Percentiles rank a stretch among this genome's conserved stretches.
These are phyloP conservation scores for Orcinus orca DNA, from an alignment of 2,113 vertebrate species.

Conservation along the genomic window DNA sequence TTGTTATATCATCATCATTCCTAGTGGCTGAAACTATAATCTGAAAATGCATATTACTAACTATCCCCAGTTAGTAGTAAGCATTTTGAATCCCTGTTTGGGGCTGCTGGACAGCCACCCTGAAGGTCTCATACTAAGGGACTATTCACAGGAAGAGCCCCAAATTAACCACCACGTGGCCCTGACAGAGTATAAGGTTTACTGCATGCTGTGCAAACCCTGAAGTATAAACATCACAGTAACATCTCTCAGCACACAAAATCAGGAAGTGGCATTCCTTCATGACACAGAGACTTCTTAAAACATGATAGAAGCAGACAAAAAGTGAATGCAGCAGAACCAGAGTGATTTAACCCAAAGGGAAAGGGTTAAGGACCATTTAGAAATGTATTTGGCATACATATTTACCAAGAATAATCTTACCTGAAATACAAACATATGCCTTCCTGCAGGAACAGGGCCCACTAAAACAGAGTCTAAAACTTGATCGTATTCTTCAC, in stretches of 20 bases:
- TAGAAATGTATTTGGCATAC: constrained; percentile 19
- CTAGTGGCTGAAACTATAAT: background rate
- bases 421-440: constrained; percentile 91
- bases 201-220: background rate
- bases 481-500: constrained; percentile 89
- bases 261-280: background rate
- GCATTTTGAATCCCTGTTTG: background rate
- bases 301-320: background rate
- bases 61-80: background rate
- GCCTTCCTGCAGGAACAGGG: constrained; percentile 88
- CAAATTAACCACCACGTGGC: background rate
- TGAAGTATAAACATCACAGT: background rate
- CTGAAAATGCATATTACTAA: constrained; percentile 4
- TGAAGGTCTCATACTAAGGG: background rate
- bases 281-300: background rate
- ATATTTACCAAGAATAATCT: constrained; percentile 63
- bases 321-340: background rate
- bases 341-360: background rate
- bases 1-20: background rate
- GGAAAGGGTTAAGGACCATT: background rate
- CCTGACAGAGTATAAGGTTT: background rate
- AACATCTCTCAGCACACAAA: background rate
- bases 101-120: background rate
- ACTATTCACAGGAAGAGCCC: background rate
- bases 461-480: constrained; percentile 89